Conservation (phyloP, 2,888 invertebrate species). For the Pachydiplax longipennis region DNA sequence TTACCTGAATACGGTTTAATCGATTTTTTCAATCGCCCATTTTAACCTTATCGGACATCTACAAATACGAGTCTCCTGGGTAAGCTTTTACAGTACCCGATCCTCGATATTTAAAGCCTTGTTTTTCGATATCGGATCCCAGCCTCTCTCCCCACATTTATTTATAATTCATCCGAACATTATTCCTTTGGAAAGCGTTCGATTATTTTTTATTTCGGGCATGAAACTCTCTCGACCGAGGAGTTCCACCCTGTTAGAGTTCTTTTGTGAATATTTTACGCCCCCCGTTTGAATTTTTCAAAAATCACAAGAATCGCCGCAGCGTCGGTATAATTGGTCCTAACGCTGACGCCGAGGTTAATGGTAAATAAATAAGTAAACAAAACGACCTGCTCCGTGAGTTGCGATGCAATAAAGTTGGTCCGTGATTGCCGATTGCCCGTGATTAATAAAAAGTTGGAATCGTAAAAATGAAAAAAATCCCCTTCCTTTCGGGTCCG, state of each 20-base stretch:
- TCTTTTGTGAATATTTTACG: neutral
- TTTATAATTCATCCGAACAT: neutral
- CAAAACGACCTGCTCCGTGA: neutral
- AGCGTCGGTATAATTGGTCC: neutral
- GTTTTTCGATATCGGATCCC: neutral
- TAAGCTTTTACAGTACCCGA: no score
- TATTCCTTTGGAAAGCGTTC: neutral
- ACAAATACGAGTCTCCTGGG: no score
- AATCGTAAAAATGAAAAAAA: neutral
- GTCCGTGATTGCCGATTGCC: neutral
- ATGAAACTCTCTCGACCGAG: neutral
- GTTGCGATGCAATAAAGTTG: neutral
- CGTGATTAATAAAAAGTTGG: neutral
- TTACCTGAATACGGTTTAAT: neutral
- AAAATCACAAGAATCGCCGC: neutral
- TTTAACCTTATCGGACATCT: neutral
- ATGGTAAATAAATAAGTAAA: neutral
- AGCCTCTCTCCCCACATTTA: neutral
- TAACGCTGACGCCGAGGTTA: neutral
- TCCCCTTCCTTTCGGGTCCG: neutral
- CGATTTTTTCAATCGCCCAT: neutral
- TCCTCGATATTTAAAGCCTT: no score
- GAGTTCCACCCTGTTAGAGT: neutral
- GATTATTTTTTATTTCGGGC: neutral
- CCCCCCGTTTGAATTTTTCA: neutral